phyloP scores from a whole-genome alignment of 1,140 invertebrate genomes.

The Cydia pomonella region DNA sequence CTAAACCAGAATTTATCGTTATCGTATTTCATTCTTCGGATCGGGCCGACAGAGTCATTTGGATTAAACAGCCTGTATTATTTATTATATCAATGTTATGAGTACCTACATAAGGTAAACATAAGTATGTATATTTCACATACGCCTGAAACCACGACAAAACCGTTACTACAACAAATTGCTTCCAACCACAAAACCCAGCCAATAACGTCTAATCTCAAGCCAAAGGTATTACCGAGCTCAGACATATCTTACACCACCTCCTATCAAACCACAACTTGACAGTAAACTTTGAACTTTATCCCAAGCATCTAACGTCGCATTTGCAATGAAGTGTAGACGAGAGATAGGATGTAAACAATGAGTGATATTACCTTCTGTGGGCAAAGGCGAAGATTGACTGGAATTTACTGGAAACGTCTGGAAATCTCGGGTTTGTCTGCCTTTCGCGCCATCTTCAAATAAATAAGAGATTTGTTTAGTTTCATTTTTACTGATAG shows the following conservation, averaged over 20 bases:
- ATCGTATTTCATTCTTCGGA: too few species aligned
- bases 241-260: slow-evolving; percentile 14
- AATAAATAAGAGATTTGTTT: neutral
- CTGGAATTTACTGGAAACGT: slow-evolving; percentile 17
- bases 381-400: slow-evolving; percentile 22
- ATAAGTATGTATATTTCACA: neutral
- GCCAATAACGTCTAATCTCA: slow-evolving; percentile 25
- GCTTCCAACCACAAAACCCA: slow-evolving; percentile 19
- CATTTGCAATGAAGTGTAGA: neutral
- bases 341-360: neutral
- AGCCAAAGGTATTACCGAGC: slow-evolving; percentile 10
- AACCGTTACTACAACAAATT: neutral
- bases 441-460: neutral
- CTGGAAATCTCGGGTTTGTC: neutral
- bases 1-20: too few species aligned
- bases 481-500: neutral
- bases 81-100: too few species aligned
- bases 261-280: neutral
- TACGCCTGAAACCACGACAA: neutral
- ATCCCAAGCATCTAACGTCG: neutral
- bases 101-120: neutral
- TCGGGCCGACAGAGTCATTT: too few species aligned
- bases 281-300: neutral
- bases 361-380: neutral
- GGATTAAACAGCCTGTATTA: too few species aligned